phyloP scores from a whole-genome alignment of 2,113 vertebrate species.

The Rousettus leschenaultii region DNA sequence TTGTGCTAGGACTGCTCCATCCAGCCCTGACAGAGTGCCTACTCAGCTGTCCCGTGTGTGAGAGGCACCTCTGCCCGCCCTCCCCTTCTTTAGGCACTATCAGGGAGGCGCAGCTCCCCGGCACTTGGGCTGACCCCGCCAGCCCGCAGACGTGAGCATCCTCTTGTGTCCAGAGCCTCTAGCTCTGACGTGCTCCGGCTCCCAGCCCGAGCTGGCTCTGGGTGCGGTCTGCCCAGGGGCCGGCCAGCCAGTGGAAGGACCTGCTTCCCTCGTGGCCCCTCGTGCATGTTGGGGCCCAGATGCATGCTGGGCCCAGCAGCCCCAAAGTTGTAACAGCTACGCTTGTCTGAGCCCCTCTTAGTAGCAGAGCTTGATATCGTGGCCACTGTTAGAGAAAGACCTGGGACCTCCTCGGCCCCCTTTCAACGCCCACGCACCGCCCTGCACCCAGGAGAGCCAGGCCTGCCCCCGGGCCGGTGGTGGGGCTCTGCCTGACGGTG shows the following conservation, averaged over 20 bases:
- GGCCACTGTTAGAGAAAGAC: background rate
- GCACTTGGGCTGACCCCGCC: background rate
- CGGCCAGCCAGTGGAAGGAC: fast-evolving
- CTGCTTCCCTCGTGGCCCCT: too few relatives aligned
- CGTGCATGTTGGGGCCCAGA: background rate
- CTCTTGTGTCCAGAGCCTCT: background rate
- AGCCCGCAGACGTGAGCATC: fast-evolving
- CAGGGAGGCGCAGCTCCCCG: too few relatives aligned
- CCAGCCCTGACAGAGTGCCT: fast-evolving
- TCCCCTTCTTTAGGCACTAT: background rate
- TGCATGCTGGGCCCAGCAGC: background rate
- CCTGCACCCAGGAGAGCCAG: background rate
- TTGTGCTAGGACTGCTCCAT: background rate
- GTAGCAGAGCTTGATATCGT: background rate
- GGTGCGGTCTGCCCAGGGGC: background rate
- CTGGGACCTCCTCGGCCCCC: background rate
- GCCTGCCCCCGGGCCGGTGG: fast-evolving
- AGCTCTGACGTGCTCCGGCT: background rate
- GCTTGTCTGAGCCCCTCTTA: constrained; percentile 53
- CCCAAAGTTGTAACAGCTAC: background rate
- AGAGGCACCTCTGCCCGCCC: background rate
- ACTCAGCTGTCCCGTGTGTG: background rate
- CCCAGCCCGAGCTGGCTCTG: background rate
- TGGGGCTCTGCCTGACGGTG: background rate
- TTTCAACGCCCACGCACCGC: fast-evolving